Evolutionary conservation across 1,140 invertebrate genomes (phyloP).

Genomic region (Forficula auricularia): DNA sequence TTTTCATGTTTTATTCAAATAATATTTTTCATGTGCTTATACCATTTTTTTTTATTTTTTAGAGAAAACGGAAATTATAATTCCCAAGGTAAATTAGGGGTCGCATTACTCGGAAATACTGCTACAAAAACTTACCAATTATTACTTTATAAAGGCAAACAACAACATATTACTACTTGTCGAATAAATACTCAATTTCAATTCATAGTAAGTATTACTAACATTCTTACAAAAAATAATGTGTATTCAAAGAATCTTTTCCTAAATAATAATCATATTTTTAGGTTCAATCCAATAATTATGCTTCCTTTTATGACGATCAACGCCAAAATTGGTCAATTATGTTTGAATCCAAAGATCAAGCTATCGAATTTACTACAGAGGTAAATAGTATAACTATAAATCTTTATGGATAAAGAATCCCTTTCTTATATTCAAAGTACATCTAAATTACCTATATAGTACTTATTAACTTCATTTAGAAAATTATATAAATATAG

Average conservation of each 20-base stretch:
- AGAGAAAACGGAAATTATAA: conserved; percentile 23
- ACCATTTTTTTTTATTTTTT: conserved; percentile 13
- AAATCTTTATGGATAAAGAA: too few relatives aligned
- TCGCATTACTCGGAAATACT: conserved; percentile 23
- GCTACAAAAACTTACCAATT: conserved; percentile 21
- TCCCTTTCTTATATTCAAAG: too few relatives aligned
- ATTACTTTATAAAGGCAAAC: conserved; percentile 24
- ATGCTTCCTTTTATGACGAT: conserved; percentile 24
- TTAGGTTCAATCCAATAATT: conserved; percentile 23
- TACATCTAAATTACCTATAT: too few relatives aligned
- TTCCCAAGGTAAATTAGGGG: conserved; percentile 22
- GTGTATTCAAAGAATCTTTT: background rate
- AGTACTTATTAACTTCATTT: too few relatives aligned
- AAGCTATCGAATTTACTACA: conserved; percentile 21
- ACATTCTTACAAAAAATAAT: background rate
- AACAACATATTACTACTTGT: conserved; percentile 22
- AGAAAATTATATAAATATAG: too few relatives aligned
- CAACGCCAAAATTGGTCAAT: conserved; percentile 27
- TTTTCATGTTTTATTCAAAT: too few relatives aligned
- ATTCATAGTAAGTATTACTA: conserved; percentile 16
- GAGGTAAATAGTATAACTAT: conserved; percentile 18
- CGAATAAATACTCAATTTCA: conserved; percentile 21
- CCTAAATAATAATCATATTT: conserved; percentile 6
- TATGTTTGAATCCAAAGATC: conserved; percentile 21
- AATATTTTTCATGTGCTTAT: too few relatives aligned